Evolutionary conservation across 2,888 invertebrate species (phyloP).

Genomic region (Lycia hirtaria): DNA sequence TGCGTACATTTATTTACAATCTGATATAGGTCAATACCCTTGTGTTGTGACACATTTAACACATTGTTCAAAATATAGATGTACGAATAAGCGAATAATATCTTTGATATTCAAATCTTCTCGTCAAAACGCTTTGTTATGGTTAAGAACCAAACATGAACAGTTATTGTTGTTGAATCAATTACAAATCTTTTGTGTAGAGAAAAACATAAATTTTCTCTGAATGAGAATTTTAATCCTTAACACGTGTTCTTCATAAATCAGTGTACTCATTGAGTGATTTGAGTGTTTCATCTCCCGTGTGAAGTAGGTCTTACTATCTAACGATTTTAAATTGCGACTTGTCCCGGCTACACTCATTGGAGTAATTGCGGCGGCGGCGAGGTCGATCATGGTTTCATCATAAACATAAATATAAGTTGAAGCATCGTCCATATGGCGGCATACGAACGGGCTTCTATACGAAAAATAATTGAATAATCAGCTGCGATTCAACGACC

Average conservation of each 20-base stretch:
- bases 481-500: constrained; percentile 32
- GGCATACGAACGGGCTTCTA: constrained; percentile 22
- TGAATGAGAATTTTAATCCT: constrained; percentile 4
- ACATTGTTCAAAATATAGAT: constrained; percentile 1
- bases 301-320: constrained; percentile 42
- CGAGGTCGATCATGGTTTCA: constrained; percentile 77
- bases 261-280: constrained; percentile 5
- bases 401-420: constrained; percentile 70
- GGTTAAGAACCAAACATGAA: neutral
- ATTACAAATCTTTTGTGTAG: neutral
- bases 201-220: neutral
- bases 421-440: constrained; percentile 61
- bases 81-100: neutral
- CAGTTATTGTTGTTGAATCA: neutral
- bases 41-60: neutral
- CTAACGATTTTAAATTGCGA: constrained; percentile 76
- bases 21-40: neutral
- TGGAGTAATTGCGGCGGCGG: constrained; percentile 70
- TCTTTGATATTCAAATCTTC: neutral
- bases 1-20: neutral
- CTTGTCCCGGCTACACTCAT: constrained; percentile 69
- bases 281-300: constrained; percentile 7
- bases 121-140: too few species aligned
- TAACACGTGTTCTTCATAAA: constrained; percentile 11
- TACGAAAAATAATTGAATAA: constrained; percentile 32